Evolutionary conservation across 2,113 vertebrate genomes (phyloP).

Genomic region (Rhinichthys klamathensis): DNA sequence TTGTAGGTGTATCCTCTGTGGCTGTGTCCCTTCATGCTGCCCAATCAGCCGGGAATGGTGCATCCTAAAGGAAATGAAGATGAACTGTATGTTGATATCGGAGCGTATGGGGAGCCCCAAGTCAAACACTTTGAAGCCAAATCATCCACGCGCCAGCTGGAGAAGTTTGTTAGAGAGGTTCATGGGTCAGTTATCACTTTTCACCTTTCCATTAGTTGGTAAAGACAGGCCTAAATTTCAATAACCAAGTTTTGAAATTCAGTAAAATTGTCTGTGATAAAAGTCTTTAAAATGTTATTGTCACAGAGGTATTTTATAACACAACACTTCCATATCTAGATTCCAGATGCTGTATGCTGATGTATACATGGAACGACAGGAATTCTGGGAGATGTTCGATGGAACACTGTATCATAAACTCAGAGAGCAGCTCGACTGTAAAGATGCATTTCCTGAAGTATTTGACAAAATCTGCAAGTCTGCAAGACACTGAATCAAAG

Average conservation of each 20-base stretch:
- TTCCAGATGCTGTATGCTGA: conserved; percentile 99
- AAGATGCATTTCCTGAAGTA: conserved; percentile 93
- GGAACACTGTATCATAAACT: conserved; percentile 89
- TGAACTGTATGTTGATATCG: conserved; percentile 93
- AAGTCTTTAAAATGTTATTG: not conserved
- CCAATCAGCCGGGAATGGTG: conserved; percentile 91
- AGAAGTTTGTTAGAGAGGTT: conserved; percentile 92
- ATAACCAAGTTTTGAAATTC: not conserved
- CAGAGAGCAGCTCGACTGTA: conserved; percentile 86
- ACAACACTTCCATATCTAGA: conserved; percentile 65
- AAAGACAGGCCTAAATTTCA: not conserved
- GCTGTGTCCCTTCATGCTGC: conserved; percentile 93
- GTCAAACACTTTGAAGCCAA: conserved; percentile 93
- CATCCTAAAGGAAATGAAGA: conserved; percentile 90
- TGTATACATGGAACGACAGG: conserved; percentile 93
- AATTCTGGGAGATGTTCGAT: conserved; percentile 99
- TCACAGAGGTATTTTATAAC: not conserved
- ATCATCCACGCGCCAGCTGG: conserved; percentile 88
- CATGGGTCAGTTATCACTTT: conserved; percentile 83
- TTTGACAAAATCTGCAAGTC: conserved; percentile 98
- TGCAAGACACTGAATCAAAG: conserved; percentile 85
- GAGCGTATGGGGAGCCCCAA: conserved; percentile 91
- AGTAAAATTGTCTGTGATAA: not conserved
- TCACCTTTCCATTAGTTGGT: not conserved
- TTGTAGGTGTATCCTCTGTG: conserved; percentile 95